A percentile compares a stretch with the other conserved stretches of the same genome.
Evolutionary conservation across 1,140 invertebrate species (phyloP).

Genomic region (Cydia amplana): DNA sequence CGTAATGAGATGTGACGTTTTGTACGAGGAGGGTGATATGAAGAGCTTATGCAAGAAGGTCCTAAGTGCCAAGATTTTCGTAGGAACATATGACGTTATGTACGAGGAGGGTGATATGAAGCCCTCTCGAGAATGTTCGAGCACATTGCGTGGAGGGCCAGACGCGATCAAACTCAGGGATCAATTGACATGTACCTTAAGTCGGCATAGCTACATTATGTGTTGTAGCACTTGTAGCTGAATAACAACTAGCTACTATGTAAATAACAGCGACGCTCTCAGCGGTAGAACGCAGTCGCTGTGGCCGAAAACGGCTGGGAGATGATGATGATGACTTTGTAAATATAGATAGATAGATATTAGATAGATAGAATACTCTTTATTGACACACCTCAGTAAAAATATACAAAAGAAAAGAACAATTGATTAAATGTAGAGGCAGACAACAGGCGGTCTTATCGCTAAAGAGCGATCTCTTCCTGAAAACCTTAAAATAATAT

Average conservation of each 20-base stretch:
- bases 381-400: too few species aligned
- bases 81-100: neutral
- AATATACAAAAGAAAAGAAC: too few species aligned
- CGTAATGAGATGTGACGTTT: neutral
- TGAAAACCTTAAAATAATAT: too few species aligned
- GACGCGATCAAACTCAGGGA: constrained; percentile 5
- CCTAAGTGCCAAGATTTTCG: neutral
- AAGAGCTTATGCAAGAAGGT: neutral
- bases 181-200: constrained; percentile 5
- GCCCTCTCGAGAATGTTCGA: neutral
- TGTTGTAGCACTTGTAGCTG: neutral
- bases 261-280: too few species aligned
- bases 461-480: too few species aligned
- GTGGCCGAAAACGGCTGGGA: too few species aligned
- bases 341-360: too few species aligned
- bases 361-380: too few species aligned
- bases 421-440: too few species aligned
- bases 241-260: neutral
- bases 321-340: too few species aligned
- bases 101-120: neutral
- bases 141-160: neutral
- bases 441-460: too few species aligned
- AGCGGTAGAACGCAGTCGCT: too few species aligned
- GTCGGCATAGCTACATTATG: neutral
- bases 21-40: neutral